Conservation (phyloP, 2,113 vertebrate genomes). For the Thermophis baileyi region DNA sequence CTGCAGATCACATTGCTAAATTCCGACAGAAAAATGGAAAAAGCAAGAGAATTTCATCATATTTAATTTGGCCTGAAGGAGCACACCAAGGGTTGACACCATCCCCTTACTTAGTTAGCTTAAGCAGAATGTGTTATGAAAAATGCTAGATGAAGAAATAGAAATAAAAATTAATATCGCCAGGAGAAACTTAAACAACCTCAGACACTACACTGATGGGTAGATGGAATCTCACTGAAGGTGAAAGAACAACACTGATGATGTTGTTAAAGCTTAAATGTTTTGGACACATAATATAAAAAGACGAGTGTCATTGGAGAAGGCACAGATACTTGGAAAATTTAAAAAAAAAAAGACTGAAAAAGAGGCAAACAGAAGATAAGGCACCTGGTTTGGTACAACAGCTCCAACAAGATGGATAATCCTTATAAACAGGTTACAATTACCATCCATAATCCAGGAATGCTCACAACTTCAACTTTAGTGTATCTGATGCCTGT, state of each 20-base stretch:
- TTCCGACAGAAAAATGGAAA: background rate
- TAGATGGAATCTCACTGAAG: background rate
- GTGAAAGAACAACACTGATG: background rate
- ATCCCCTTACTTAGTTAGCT: background rate
- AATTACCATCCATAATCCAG: background rate
- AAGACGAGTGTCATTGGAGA: background rate
- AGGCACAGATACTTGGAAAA: background rate
- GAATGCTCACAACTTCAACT: background rate
- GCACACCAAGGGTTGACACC: background rate
- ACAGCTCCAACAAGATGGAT: background rate
- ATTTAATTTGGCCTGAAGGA: background rate
- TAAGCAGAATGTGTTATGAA: background rate
- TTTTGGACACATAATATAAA: background rate
- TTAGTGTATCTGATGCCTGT: background rate
- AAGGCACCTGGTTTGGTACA: background rate
- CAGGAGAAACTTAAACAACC: background rate
- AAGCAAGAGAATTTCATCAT: background rate
- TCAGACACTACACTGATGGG: background rate
- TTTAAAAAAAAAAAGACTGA: background rate
- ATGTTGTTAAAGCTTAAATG: background rate
- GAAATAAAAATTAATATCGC: background rate
- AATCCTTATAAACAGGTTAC: background rate
- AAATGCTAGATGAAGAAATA: background rate
- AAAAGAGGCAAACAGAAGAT: background rate
- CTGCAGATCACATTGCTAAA: background rate